These are phyloP conservation scores for Iguana delicatissima DNA, from an alignment of 2,797 vertebrate genomes.

Conservation along the genomic window DNA sequence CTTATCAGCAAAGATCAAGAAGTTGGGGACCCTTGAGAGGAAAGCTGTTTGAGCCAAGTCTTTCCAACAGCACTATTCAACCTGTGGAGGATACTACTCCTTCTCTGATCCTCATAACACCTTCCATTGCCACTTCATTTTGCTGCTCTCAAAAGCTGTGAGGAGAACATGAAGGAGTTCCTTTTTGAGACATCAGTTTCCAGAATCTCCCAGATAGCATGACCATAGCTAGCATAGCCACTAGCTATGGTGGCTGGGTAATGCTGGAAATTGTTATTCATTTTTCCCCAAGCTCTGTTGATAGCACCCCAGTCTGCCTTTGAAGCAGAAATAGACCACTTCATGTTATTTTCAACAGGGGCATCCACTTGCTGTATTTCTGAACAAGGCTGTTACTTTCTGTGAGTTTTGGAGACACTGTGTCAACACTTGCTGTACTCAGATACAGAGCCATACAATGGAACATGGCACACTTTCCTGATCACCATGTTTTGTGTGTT, in stretches of 20 bases:
- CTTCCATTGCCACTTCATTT: neutral
- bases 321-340: neutral
- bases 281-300: neutral
- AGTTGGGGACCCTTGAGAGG: neutral
- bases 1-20: neutral
- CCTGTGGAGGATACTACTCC: neutral
- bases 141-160: neutral
- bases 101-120: neutral
- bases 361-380: neutral
- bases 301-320: neutral
- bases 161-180: too few relatives aligned
- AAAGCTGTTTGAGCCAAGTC: neutral
- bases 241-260: too few relatives aligned
- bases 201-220: too few relatives aligned
- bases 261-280: too few relatives aligned
- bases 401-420: neutral
- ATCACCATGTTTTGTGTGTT: neutral
- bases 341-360: neutral
- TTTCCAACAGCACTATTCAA: neutral
- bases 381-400: neutral
- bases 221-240: too few relatives aligned
- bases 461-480: neutral
- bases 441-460: neutral
- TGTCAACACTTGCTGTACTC: neutral
- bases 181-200: too few relatives aligned